Evolutionary conservation across 2,888 invertebrate genomes (phyloP), one percentile per base, ranked within the genome.

Genomic region (Scrobipalpa costella): DNA sequence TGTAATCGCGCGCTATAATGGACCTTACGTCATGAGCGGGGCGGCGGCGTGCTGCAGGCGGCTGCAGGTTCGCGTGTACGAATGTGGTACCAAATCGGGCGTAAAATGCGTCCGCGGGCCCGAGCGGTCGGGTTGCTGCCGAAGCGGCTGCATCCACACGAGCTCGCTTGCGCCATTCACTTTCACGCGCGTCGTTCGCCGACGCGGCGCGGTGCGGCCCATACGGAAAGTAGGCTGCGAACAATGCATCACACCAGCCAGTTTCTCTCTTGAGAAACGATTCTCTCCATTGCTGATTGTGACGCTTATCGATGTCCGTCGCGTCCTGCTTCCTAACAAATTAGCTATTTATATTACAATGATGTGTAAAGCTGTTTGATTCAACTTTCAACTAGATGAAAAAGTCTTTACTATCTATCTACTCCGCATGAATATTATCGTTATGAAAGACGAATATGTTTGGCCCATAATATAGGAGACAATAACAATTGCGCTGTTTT

Each of bases 181-280:
- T 91, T 90, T 90, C 90, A 85, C 90, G 81, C 75, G 71, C 71
- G 71, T 70, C 2, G 21, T 27, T n/a, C 73, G 70, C 75, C 68
- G 73, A 72, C 50, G 50, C 50, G 21, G 50, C 50, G 19, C 72
- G 79, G 76, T 69, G 69, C 77, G 73, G 69, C 74, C 76, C 71
- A 71, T 78, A 81, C 87, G 75, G 84, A 90, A 91, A 90, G 88
- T 90, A 81, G 87, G 86, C 86, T 89, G 80, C 81, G 77, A 86
- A 88, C 87, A 90, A 90, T 88, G 83, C 83, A 74, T 76, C 70
- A 81, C 75, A 74, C 76, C 75, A 80, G 74, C 77, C 76, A 80
- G 84, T 88, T 89, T 89, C 89, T 89, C 88, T 86, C 83, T 83
- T 84, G 84, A 82, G 84, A 86, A 86, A 86, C 79, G 76, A 83